phyloP scores from a whole-genome alignment of 2,888 invertebrate genomes.

The Sympetrum striolatum region DNA sequence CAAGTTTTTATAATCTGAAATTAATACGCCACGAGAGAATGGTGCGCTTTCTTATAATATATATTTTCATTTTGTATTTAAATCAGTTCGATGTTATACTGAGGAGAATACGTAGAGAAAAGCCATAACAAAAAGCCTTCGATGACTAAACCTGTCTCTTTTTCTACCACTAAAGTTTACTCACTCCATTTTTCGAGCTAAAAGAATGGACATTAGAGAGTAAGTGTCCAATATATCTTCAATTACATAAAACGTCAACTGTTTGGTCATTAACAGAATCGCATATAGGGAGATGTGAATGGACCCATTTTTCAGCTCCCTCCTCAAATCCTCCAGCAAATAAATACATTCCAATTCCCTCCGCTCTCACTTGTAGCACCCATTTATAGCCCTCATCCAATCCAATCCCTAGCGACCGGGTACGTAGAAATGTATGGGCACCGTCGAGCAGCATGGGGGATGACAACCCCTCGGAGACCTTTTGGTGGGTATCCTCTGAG shows the following conservation, averaged over 20 bases:
- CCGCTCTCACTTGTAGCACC: neutral
- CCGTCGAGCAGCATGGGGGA: neutral
- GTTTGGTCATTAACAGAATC: neutral
- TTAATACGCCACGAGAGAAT: too few species aligned
- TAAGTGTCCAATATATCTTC: neutral
- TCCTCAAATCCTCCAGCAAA: neutral
- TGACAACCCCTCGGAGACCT: neutral
- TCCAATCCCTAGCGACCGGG: neutral
- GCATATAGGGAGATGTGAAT: neutral
- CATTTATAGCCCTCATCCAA: neutral
- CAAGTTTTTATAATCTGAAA: too few species aligned
- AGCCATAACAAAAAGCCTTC: too few species aligned
- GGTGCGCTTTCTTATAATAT: too few species aligned
- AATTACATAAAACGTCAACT: neutral
- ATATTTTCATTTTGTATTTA: too few species aligned
- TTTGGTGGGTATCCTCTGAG: conserved; percentile 73
- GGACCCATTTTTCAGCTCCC: neutral
- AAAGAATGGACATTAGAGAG: too few species aligned
- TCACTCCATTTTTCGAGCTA: neutral
- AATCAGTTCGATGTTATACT: too few species aligned
- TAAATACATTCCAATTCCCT: neutral
- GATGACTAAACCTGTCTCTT: too few species aligned
- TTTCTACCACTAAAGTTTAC: neutral
- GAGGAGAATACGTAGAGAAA: too few species aligned
- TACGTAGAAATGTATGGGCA: conserved; percentile 28